Conservation (phyloP, 2,797 vertebrate genomes). For the Lithobates sylvaticus region DNA sequence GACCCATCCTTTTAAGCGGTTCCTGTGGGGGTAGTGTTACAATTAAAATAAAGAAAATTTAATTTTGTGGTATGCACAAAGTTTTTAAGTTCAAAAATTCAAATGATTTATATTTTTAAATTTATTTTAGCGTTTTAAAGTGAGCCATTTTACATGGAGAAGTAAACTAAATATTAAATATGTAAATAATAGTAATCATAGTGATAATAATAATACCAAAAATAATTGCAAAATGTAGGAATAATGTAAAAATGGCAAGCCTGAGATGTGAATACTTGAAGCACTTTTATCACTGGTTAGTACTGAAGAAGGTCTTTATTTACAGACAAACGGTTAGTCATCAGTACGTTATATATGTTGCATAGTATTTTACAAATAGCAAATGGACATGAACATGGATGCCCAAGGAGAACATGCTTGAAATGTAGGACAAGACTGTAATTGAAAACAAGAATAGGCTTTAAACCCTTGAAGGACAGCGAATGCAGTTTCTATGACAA, state of each 20-base stretch:
- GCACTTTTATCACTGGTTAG: not conserved
- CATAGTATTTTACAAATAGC: not conserved
- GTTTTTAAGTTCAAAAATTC: too few relatives aligned
- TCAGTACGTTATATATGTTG: not conserved
- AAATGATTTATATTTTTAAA: too few relatives aligned
- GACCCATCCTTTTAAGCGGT: too few relatives aligned
- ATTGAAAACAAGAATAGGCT: conserved; percentile 51
- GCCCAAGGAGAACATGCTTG: conserved; percentile 33
- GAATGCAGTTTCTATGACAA: conserved; percentile 61
- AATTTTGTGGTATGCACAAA: too few relatives aligned
- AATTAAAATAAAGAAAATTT: too few relatives aligned
- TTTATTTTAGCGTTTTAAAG: too few relatives aligned
- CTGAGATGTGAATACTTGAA: not conserved
- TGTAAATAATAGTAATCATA: too few relatives aligned
- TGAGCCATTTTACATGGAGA: too few relatives aligned
- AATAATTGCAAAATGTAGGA: not conserved
- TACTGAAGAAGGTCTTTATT: not conserved
- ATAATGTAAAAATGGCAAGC: not conserved
- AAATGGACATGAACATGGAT: conserved; percentile 3
- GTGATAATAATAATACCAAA: not conserved
- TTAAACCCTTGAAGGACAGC: conserved; percentile 53
- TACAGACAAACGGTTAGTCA: not conserved
- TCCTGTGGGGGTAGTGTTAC: too few relatives aligned
- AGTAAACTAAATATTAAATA: too few relatives aligned
- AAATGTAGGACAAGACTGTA: conserved; percentile 53